Base-by-base conservation (phyloP, 2,797 vertebrate genomes). In the Hyperoplus lanceolatus region DNA sequence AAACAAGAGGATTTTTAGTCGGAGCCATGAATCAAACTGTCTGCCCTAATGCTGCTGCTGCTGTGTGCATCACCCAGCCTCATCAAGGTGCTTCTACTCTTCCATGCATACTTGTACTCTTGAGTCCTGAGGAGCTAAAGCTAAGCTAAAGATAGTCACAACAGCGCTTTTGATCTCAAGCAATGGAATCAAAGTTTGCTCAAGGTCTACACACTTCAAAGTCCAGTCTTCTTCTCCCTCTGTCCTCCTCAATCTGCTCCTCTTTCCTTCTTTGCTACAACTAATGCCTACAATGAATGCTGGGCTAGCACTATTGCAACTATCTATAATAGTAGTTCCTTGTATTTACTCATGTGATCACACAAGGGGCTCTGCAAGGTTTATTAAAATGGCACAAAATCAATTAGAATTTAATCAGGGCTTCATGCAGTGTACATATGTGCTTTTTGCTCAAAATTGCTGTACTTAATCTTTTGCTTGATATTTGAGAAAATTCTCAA, bases 1-100 rank as follows among this genome's bases (percentile, higher is more conserved):
- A 90, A 94, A 92, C 88, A 90, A 92, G 86, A 80, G 84, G 78
- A 65, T 66, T 85, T 92, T 92, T 92, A 21, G 88, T 93, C 91
- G 93, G 86, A 85, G 79, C 73, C 84, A 89, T 91, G 90, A 91
- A 92, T 93, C 93, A 93, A 81, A 57, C 74, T 56, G 86, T 67
- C 89, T 80, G 57, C 58, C 76, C 86, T 72, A 65, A 83, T 73
- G 87, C 78, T 83, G 88, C 81, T 73, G 86, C 78, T 83, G 88
- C 81, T 48, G 70, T 53, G 82, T 75, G 83, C 75, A 50, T 77
- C 86, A 46, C 75, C 11, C 36, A 77, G 85, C 78, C 83, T 90
- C 90, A 89, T 87, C 85, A 89, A 92, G 87, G 89, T 92, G 83
- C 81, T 85, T 84, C 87, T 89, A 83, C 85, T 91, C 89, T 92